A percentile compares a stretch with the other conserved stretches of the same genome.
phyloP scores from a whole-genome alignment of 2,797 vertebrate species.

The Gallirallus australis region DNA sequence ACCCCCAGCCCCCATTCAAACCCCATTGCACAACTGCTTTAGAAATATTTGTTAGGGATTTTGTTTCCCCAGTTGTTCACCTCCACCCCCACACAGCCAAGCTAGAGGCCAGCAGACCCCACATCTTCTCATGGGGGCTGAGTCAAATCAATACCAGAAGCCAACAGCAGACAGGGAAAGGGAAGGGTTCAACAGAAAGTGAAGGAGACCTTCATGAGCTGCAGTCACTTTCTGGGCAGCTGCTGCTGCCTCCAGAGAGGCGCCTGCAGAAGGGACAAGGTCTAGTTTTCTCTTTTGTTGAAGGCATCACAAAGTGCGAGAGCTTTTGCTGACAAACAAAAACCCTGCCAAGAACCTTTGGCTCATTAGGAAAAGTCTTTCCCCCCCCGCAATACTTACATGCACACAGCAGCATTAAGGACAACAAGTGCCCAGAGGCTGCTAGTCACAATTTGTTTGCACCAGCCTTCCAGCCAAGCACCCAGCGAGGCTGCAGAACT shows the following conservation, averaged over 20 bases:
- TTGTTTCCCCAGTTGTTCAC: background rate
- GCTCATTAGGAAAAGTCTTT: conserved; percentile 65
- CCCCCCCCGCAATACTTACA: background rate
- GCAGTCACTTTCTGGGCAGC: background rate
- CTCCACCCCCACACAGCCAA: accelerated
- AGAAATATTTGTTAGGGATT: background rate
- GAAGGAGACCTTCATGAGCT: background rate
- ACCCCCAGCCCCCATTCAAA: background rate
- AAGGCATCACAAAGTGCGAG: conserved; percentile 55
- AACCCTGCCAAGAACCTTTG: conserved; percentile 75
- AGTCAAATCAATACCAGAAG: background rate
- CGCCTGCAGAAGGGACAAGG: conserved; percentile 72
- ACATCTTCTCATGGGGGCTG: accelerated
- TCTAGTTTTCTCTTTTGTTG: conserved; percentile 54
- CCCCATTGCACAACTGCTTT: background rate
- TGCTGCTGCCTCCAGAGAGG: conserved; percentile 38
- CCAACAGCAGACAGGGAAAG: background rate
- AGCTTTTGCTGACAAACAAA: conserved; percentile 74
- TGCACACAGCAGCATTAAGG: conserved; percentile 10
- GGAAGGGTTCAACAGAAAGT: background rate
- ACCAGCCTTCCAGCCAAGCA: conserved; percentile 1
- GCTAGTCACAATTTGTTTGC: conserved; percentile 36
- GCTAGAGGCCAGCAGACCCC: background rate
- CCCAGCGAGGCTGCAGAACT: background rate
- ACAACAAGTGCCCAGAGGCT: conserved; percentile 76